Percentiles rank a stretch among this genome's conserved stretches.
Conservation (phyloP, 2,888 invertebrate species). For the Mechanitis mazaeus region DNA sequence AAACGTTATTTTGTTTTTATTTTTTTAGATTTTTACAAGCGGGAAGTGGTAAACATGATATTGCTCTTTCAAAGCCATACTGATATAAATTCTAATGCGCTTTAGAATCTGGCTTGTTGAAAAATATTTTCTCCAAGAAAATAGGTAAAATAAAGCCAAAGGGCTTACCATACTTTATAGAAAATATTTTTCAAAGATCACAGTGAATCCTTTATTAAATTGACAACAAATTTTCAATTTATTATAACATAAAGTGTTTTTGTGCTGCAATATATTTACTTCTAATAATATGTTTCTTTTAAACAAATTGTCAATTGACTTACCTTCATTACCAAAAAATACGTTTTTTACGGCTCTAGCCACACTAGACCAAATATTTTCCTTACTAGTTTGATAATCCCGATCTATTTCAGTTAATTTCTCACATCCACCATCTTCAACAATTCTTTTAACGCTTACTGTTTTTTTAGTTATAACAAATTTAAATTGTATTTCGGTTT, state of each 20-base stretch:
- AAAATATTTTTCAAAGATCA: background rate
- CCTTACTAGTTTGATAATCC: slow-evolving; percentile 47
- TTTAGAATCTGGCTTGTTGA: slow-evolving; percentile 14
- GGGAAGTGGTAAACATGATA: no score
- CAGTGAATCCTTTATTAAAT: background rate
- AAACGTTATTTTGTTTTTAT: no score
- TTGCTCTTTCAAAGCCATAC: background rate
- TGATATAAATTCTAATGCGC: slow-evolving; percentile 15
- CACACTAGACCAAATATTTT: slow-evolving; percentile 67
- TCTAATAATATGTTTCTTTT: no score
- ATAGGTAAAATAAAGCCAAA: background rate
- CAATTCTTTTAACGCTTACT: slow-evolving; percentile 54
- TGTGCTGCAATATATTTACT: no score
- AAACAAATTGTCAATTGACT: background rate
- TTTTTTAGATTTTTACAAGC: no score
- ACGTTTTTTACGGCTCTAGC: slow-evolving; percentile 64
- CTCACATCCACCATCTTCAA: slow-evolving; percentile 41
- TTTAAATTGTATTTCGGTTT: slow-evolving; percentile 70
- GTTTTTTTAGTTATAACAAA: slow-evolving; percentile 66
- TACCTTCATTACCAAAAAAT: slow-evolving; percentile 59
- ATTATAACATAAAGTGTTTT: no score
- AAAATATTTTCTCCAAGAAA: slow-evolving; percentile 11
- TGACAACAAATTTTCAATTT: no score
- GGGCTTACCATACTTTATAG: background rate
- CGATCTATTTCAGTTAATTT: slow-evolving; percentile 40